phyloP scores from a whole-genome alignment of 2,797 vertebrate species.

The Microctenopoma stevenorrisi region DNA sequence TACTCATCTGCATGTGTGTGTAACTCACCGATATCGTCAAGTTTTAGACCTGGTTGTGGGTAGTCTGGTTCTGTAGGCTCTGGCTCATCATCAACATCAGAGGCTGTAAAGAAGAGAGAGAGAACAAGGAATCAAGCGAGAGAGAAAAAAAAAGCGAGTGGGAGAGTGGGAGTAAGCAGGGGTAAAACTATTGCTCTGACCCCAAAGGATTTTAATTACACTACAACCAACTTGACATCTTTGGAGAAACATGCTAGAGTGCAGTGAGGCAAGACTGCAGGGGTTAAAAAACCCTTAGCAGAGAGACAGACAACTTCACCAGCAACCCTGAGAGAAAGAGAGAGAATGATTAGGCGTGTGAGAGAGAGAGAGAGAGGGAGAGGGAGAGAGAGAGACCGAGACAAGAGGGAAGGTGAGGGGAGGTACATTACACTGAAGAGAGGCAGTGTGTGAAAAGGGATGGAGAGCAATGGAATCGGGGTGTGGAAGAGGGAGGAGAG shows the following conservation, averaged over 20 bases:
- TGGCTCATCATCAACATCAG: conserved; percentile 86
- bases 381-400: conserved; percentile 6
- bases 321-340: conserved; percentile 36
- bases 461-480: conserved; percentile 38
- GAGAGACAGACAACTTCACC: conserved; percentile 65
- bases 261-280: conserved; percentile 38
- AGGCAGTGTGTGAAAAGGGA: conserved; percentile 60
- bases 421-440: conserved; percentile 66
- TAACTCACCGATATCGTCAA: conserved; percentile 93
- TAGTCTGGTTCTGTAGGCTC: conserved; percentile 92
- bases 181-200: conserved; percentile 69
- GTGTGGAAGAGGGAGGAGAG: conserved; percentile 63
- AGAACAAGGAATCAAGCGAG: conserved; percentile 35
- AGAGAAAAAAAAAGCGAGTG: conserved; percentile 28
- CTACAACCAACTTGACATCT: conserved; percentile 63
- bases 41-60: conserved; percentile 94
- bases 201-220: conserved; percentile 66
- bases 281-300: conserved; percentile 72
- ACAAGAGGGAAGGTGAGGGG: conserved; percentile 27
- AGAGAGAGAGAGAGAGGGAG: conserved; percentile 5
- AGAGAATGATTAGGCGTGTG: conserved; percentile 13
- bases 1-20: conserved; percentile 3
- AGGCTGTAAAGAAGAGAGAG: conserved; percentile 57
- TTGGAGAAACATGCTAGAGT: conserved; percentile 49
- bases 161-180: conserved; percentile 38